Evolutionary conservation across 2,797 vertebrate species (phyloP), one percentile per base, ranked within the genome.

Genomic region (Kryptopterus vitreolus): DNA sequence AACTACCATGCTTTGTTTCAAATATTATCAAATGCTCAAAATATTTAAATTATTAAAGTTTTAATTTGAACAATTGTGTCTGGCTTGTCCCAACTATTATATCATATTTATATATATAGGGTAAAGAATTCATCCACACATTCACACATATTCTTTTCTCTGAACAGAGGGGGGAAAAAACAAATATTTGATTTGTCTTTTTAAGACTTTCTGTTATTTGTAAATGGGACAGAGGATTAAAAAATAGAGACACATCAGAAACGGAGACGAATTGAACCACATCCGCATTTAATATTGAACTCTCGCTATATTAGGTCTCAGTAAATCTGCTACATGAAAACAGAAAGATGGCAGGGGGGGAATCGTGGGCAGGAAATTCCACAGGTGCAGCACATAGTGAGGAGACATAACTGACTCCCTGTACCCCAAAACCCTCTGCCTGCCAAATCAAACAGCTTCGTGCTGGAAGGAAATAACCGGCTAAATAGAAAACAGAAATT

Each of bases 401-500:
- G 76, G 89, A 88, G 90, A 92, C 90, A 99, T 94, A 99, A 96
- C 94, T 89, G 91, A 88, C 90, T 92, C 94, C 94, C 95, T 98
- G 95, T 98, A 90, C 91, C 92, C 84, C 88, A 83, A 86, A 88
- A 87, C 68, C 85, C 22, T 85, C 87, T 33, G 69, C 83, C 85
- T 86, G 96, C 98, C 98, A 99, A 99, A 91, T 92, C 95, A 98
- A 99, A 99, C 94, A 98, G 89, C 88, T 82, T 85, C 89, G 89
- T 93, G 94, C 94, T 94, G 93, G 89, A 88, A 96, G 95, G 95
- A 96, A 95, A 94, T 84, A 88, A 90, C 92, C 90, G 88, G 90
- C 91, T 92, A 93, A 95, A 95, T 95, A 95, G 90, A 94, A 92
- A 82, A 92, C 85, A 70, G 89, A 90, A 90, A 92, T 91, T 91